Percentiles rank a stretch among this genome's conserved stretches.
Evolutionary conservation across 1,140 invertebrate genomes (phyloP).

Genomic region (Hesperophylax magnus): DNA sequence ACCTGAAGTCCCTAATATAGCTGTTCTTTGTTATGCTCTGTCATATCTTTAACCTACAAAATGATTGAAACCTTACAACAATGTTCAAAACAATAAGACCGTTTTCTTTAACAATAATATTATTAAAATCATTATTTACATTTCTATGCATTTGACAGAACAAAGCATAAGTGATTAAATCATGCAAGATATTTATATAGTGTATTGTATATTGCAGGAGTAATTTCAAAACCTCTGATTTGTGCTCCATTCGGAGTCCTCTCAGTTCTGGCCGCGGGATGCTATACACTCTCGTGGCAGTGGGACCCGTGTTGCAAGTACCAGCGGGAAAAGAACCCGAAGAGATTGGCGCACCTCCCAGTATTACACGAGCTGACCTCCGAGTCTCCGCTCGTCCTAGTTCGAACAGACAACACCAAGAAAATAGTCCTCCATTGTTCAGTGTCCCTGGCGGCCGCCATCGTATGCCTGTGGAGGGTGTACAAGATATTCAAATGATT

Average conservation of each 20-base stretch:
- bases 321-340: conserved; percentile 75
- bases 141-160: no score
- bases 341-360: conserved; percentile 72
- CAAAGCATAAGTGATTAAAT: no score
- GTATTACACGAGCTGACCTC: conserved; percentile 76
- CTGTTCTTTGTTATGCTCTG: no score
- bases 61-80: no score
- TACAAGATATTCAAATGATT: conserved; percentile 74
- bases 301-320: conserved; percentile 95
- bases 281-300: conserved; percentile 92
- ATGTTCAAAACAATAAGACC: no score
- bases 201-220: conserved; percentile 67
- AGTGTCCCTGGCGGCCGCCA: conserved; percentile 76
- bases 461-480: conserved; percentile 78
- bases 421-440: conserved; percentile 81
- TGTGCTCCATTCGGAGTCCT: conserved; percentile 80
- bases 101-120: no score
- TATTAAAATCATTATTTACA: no score
- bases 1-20: no score
- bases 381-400: conserved; percentile 79
- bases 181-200: no score
- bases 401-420: conserved; percentile 78
- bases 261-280: conserved; percentile 83
- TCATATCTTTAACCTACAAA: no score
- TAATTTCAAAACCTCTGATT: conserved; percentile 78